phyloP scores from a whole-genome alignment of 2,113 vertebrate genomes.

The Stegastes partitus region DNA sequence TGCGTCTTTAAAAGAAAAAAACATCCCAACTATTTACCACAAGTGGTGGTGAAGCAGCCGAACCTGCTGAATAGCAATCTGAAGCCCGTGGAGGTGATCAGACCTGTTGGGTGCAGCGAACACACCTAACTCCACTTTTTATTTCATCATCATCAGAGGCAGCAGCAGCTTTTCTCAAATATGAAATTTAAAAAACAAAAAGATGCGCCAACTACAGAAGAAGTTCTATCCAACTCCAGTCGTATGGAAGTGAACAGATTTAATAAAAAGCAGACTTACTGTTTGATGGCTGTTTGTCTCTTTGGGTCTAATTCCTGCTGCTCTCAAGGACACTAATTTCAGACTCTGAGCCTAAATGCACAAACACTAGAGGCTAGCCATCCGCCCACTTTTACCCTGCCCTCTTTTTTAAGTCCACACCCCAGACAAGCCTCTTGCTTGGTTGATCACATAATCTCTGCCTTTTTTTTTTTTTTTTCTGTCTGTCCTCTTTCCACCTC shows the following conservation, averaged over 20 bases:
- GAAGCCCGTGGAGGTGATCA: neutral
- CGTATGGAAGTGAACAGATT: neutral
- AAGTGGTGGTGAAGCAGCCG: no score
- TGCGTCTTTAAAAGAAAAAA: no score
- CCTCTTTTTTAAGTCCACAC: conserved; percentile 73
- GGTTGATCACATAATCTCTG: conserved; percentile 46
- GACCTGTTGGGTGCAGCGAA: no score
- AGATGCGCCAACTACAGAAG: no score
- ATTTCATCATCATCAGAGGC: no score
- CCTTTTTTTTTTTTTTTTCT: conserved; percentile 1
- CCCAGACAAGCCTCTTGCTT: conserved; percentile 64
- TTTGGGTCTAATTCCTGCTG: conserved; percentile 62
- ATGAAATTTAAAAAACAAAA: no score
- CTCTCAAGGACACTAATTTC: conserved; percentile 64
- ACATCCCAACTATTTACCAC: no score
- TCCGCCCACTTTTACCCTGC: conserved; percentile 73
- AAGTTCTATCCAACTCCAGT: neutral
- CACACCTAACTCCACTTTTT: no score
- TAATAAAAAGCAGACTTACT: conserved; percentile 58
- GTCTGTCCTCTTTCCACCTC: neutral
- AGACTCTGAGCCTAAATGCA: conserved; percentile 68
- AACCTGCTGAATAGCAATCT: no score
- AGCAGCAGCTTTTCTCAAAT: no score
- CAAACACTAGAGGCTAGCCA: conserved; percentile 56
- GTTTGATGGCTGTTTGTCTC: conserved; percentile 50